Evolutionary conservation across 2,797 vertebrate species (phyloP), one percentile per base, ranked within the genome.

Genomic region (Hippocampus kuda): DNA sequence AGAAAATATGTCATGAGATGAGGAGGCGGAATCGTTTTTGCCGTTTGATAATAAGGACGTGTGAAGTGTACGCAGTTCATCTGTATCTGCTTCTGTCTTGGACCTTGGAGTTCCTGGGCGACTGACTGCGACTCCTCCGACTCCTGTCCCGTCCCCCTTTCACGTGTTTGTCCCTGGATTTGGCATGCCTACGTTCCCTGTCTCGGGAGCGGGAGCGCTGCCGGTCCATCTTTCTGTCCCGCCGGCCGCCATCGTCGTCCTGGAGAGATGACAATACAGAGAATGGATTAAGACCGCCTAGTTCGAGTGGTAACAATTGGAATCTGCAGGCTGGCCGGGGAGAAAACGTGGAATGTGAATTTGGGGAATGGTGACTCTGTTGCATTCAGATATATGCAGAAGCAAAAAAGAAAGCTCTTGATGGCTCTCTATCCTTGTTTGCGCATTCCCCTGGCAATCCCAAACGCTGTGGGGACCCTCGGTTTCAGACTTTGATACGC

Each of bases 31-130:
- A 61, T 22, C 16, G 41, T 24, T 64, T 44, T 64, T 24, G 27
- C 59, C 3, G 22, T 10, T 46, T 13, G 26, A 2, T 5, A n/a
- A 42, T 26, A 41, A 15, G 12, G n/a, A 61, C 41, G 15, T 13
- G 42, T 3, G 24, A 41, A 62, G 26, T 10, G 2, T 22, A 38
- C 7, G 27, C 12, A 5, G 16, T 65, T 86, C 77, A 88, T 78
- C 84, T 68, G 69, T 80, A 77, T 60, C 88, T 60, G 54, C 84
- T 90, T 70, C 87, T 87, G 42, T 95, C 93, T 81, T 93, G 94
- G 72, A 95, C 92, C 88, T 87, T 94, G 30, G 91, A 90, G 76
- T 90, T 94, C 86, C 88, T 93, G 38, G 94, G 93, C 73, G 93
- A 94, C 75, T 85, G 90, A 75, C 90, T 95, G 75, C 87, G 89